Evolutionary conservation across 2,797 vertebrate species (phyloP).

Genomic region (Sardinella longiceps): DNA sequence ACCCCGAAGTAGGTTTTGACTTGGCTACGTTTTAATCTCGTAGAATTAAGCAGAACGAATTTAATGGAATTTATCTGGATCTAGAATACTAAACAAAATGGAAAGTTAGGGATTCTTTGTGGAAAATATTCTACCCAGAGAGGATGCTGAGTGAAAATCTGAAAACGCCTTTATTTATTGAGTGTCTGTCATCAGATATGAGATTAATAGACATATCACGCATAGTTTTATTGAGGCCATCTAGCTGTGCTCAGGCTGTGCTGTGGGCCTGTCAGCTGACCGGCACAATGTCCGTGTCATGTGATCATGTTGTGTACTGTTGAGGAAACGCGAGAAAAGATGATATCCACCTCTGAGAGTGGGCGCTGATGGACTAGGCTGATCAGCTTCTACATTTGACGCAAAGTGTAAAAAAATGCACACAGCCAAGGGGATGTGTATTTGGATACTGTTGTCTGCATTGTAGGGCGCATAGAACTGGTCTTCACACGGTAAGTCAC

Average conservation of each 20-base stretch:
- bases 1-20: too few relatives aligned
- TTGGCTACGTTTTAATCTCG: too few relatives aligned
- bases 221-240: not conserved
- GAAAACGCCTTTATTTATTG: not conserved
- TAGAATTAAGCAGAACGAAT: too few relatives aligned
- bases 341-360: not conserved
- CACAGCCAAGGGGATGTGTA: not conserved
- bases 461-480: not conserved
- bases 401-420: not conserved
- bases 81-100: too few relatives aligned
- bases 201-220: not conserved
- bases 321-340: slow-evolving; percentile 18
- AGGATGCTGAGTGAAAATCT: too few relatives aligned
- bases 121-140: too few relatives aligned
- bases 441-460: not conserved
- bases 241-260: not conserved
- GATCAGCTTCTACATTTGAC: not conserved
- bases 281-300: not conserved
- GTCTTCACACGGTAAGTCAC: not conserved
- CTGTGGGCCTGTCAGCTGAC: not conserved
- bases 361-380: not conserved
- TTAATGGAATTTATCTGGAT: not conserved
- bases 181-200: not conserved
- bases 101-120: too few relatives aligned
- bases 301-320: not conserved